Base-by-base conservation (phyloP, 2,888 invertebrate genomes). In the Listrodromus nycthemerus region DNA sequence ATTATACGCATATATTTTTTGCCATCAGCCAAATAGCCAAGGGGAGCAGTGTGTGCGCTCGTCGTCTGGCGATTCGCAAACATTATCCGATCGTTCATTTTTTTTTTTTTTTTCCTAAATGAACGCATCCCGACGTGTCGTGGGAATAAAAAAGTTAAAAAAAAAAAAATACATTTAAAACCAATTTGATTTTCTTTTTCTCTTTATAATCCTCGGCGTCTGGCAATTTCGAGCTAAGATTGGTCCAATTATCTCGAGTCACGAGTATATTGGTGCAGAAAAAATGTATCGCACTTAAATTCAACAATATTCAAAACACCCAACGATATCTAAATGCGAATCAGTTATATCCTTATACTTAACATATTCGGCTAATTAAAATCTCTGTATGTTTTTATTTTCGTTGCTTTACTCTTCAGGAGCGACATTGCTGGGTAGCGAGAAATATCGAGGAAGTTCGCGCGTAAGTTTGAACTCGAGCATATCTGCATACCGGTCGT, bases 21-120 rank as follows among this genome's bases (percentile, higher is more conserved):
- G 24, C 66, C 55, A 63, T 45, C 13, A 48, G 45, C 50, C 61
- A 77, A 77, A 77, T 69, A 80, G 61, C 2, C 33, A n/a, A 33
- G 33, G 45, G 19, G 27, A 63, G 30, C 6, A 27, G 6, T n/a
- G 16, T 27, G 61, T 27, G 66, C 45, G n/a, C 21, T 27, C 33
- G 1, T 67, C 41, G 69, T 69, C 67, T 13, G 66, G 27, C 69
- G 16, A 19, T 75, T 70, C 69, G 21, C 52, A 80, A 71, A 83
- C 50, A 58, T 80, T 67, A 33, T 75, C 74, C 74, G 69, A 82
- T 74, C 48, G 75, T 70, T 65, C 48, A 37, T 67, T 61, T 41
- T 77, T 37, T 19, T 50, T 50, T 67, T 61, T 41, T 77, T 37
- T 19, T 50, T 50, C 7, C 5, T 30, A 13, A 8, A 37, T 5